Base-by-base conservation (phyloP, 2,797 vertebrate genomes). In the Astyanax mexicanus region DNA sequence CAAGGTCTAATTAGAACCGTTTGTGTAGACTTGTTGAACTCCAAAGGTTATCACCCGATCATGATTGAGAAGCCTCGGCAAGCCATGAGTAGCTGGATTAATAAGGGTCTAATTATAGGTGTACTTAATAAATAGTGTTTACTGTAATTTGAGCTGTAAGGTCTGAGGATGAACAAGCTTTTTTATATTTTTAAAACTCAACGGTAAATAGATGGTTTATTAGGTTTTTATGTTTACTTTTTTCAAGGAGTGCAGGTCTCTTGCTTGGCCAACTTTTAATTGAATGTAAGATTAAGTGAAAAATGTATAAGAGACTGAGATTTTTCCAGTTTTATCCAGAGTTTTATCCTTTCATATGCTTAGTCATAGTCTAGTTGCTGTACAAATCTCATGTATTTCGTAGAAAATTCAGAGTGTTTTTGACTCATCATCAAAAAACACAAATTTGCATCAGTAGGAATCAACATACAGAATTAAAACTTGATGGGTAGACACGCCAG, bases 31-130 rank as follows among this genome's bases (percentile, higher is more conserved):
- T 35, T 71, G 52, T 67, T 66, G 61, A 10, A 19, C 7, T 37
- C 54, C 12, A 38, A 45, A 35, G 23, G 40, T 40, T 21, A 40
- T 55, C 9, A 27, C 27, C 27, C 2, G 32, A 61, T 72, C n/a
- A 80, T 29, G 81, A 77, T 67, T 75, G 74, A 29, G 52, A 15
- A 17, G 74, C 85, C 89, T 84, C 37, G 77, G 81, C 86, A 90
- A 91, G 69, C 82, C 7, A 32, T 5, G 29, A 80, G 81, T 90
- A 86, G 91, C 91, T 91, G 88, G 88, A 86, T 88, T 86, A 77
- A 84, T 81, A 89, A 85, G 90, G 87, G 81, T 77, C 87, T 88
- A 82, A 83, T 82, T 78, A 87, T 90, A 88, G 88, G 81, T 84
- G 85, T 83, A 87, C 45, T 38, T 35, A 76, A 61, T 40, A 32